phyloP scores from a whole-genome alignment of 2,888 invertebrate species.

The Diploptera punctata region DNA sequence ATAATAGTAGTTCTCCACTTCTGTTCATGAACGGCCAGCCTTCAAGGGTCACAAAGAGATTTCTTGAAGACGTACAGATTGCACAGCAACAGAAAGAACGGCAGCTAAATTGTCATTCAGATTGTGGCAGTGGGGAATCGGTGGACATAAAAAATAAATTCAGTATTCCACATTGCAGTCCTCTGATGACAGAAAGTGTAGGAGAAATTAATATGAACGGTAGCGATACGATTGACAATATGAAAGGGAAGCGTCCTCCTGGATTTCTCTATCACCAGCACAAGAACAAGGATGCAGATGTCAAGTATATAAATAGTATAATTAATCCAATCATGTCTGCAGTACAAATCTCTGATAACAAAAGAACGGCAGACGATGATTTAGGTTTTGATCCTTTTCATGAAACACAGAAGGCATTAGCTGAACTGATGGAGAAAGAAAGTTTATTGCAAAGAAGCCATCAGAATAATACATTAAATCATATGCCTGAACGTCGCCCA shows the following conservation, averaged over 20 bases:
- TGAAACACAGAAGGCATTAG: background rate
- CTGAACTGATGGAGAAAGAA: background rate
- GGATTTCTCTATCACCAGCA: conserved; percentile 8
- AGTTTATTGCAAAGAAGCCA: background rate
- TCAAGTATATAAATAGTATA: background rate
- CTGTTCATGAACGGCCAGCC: conserved; percentile 31
- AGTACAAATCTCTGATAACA: background rate
- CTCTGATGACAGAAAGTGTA: background rate
- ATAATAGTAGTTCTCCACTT: conserved; percentile 12
- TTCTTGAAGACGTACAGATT: conserved; percentile 34
- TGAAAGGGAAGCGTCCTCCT: background rate
- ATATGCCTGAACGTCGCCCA: background rate
- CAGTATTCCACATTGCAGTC: background rate
- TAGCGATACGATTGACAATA: background rate
- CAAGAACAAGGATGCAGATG: background rate
- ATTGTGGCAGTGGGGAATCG: background rate
- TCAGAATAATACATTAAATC: background rate
- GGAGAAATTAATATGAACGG: background rate
- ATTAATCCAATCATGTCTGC: background rate
- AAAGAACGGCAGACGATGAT: background rate
- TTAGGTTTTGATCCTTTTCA: background rate
- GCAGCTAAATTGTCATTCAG: background rate
- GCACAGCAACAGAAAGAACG: conserved; percentile 10
- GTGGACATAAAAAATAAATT: background rate
- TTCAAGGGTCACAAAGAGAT: conserved; percentile 27